Conservation (phyloP, 2,113 vertebrate species). For the Craseonycteris thonglongyai region DNA sequence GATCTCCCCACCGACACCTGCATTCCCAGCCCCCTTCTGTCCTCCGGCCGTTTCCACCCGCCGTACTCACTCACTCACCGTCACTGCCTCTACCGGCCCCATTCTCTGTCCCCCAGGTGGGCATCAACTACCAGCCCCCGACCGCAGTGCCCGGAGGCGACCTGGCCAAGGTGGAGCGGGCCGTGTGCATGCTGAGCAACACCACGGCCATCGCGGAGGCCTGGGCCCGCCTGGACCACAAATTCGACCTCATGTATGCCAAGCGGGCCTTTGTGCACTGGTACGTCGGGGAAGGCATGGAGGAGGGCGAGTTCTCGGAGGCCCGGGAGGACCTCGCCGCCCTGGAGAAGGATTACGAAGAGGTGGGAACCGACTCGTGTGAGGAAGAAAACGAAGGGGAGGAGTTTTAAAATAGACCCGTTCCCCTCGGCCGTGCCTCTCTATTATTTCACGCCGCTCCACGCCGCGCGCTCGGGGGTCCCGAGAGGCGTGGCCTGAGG, state of each 20-base stretch:
- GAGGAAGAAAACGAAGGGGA: slow-evolving; percentile 83
- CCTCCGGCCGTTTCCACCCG: too few relatives aligned
- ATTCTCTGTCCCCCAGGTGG: slow-evolving; percentile 76
- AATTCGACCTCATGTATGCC: slow-evolving; percentile 86
- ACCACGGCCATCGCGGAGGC: slow-evolving; percentile 84
- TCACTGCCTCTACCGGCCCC: too few relatives aligned
- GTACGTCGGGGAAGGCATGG: slow-evolving; percentile 87
- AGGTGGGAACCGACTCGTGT: slow-evolving; percentile 83
- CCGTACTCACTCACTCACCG: too few relatives aligned
- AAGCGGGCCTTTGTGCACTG: slow-evolving; percentile 87
- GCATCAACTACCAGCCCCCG: slow-evolving; percentile 86
- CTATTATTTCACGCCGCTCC: not conserved
- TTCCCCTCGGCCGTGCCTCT: slow-evolving; percentile 29
- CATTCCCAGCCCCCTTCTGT: not conserved
- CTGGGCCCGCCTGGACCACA: slow-evolving; percentile 84
- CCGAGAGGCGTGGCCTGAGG: too few relatives aligned
- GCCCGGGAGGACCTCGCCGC: slow-evolving; percentile 85
- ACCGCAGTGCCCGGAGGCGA: slow-evolving; percentile 81
- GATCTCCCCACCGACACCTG: not conserved
- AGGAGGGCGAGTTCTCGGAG: slow-evolving; percentile 85
- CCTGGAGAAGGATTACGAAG: slow-evolving; percentile 86
- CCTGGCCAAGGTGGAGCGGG: slow-evolving; percentile 81
- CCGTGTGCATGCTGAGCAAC: slow-evolving; percentile 86
- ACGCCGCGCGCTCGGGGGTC: too few relatives aligned
- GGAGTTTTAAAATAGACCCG: slow-evolving; percentile 71